These are phyloP conservation scores for Tachina lurida DNA, from an alignment of 2,888 invertebrate species.

Conservation along the genomic window DNA sequence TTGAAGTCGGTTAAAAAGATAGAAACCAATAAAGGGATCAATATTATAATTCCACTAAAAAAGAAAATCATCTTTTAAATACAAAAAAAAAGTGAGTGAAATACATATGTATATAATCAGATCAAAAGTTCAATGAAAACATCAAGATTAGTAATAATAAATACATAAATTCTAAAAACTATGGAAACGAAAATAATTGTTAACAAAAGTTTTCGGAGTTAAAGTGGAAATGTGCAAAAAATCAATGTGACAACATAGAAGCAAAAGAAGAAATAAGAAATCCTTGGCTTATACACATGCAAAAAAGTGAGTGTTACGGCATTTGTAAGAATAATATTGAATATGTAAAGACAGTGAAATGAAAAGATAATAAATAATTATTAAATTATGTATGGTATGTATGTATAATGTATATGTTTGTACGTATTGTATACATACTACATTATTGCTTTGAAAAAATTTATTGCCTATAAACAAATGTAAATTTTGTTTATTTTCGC, in stretches of 20 bases:
- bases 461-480: not conserved
- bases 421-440: not conserved
- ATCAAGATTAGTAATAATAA: too few relatives aligned
- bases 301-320: slow-evolving; percentile 32
- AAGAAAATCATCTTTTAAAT: not conserved
- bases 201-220: slow-evolving; percentile 36
- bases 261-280: slow-evolving; percentile 6
- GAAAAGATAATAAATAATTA: not conserved
- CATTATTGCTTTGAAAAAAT: not conserved
- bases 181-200: slow-evolving; percentile 10
- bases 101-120: too few relatives aligned
- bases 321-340: not conserved
- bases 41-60: not conserved
- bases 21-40: slow-evolving; percentile 31
- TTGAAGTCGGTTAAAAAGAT: too few relatives aligned
- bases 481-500: slow-evolving; percentile 21
- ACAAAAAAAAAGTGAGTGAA: not conserved
- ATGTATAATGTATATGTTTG: not conserved
- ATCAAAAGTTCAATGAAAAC: not conserved
- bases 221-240: slow-evolving; percentile 56
- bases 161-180: not conserved
- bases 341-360: not conserved
- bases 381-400: not conserved
- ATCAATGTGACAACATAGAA: slow-evolving; percentile 50
- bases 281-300: slow-evolving; percentile 49